Conservation (phyloP, 2,797 vertebrate species). For the Cheirogaleus major region DNA sequence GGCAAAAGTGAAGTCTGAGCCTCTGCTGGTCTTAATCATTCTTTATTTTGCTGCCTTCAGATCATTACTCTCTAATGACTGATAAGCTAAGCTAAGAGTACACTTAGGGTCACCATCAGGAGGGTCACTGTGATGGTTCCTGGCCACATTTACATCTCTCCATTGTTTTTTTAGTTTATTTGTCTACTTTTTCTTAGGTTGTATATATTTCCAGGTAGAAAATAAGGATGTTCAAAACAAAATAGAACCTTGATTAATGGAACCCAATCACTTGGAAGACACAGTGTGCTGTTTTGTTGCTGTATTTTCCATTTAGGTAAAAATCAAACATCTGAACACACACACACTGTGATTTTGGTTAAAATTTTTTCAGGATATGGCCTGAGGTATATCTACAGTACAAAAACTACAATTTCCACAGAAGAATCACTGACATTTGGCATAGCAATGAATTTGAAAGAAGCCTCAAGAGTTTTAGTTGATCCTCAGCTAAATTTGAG, state of each 20-base stretch:
- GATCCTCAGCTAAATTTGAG: not conserved
- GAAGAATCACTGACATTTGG: not conserved
- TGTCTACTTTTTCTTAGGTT: not conserved
- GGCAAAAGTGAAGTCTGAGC: not conserved
- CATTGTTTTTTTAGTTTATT: not conserved
- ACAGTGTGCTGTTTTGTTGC: not conserved
- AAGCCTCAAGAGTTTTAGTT: not conserved
- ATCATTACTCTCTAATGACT: not conserved
- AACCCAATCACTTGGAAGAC: not conserved
- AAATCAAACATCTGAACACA: not conserved
- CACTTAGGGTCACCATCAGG: not conserved
- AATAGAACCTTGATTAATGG: not conserved
- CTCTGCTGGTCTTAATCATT: not conserved
- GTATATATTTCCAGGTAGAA: not conserved
- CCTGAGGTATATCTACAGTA: not conserved
- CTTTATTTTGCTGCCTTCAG: not conserved
- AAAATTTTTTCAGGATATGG: not conserved
- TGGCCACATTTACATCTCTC: not conserved
- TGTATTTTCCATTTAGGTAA: not conserved
- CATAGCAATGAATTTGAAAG: slow-evolving; percentile 8
- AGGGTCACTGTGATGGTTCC: not conserved
- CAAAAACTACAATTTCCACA: not conserved
- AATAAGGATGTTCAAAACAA: not conserved
- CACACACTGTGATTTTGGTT: not conserved
- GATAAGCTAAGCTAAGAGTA: not conserved